phyloP scores from a whole-genome alignment of 2,797 vertebrate genomes.

The Holocentrus rufus region DNA sequence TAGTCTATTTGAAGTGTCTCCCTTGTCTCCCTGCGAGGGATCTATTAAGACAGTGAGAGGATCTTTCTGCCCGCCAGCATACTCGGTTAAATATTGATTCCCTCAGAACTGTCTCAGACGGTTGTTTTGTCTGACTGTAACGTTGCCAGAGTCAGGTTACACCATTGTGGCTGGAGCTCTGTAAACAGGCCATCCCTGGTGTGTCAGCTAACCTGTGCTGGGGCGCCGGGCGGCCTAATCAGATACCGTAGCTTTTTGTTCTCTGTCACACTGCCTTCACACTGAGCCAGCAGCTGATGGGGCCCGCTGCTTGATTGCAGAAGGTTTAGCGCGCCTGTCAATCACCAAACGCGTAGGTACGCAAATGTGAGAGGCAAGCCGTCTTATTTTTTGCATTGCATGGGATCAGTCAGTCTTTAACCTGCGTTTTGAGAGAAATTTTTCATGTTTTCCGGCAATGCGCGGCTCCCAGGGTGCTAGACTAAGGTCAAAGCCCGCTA shows the following conservation, averaged over 20 bases:
- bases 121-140: constrained; percentile 63
- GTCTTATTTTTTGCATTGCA: constrained; percentile 23
- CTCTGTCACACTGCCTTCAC: constrained; percentile 19
- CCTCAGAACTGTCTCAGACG: constrained; percentile 46
- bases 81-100: constrained; percentile 72
- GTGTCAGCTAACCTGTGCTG: constrained; percentile 56
- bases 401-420: constrained; percentile 30
- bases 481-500: constrained; percentile 8
- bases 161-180: constrained; percentile 39
- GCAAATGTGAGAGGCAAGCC: constrained; percentile 25
- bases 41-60: constrained; percentile 54
- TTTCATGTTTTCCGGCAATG: constrained; percentile 8
- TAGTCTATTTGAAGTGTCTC: constrained; percentile 41
- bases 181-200: constrained; percentile 57
- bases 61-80: constrained; percentile 49
- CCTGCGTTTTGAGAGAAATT: constrained; percentile 7
- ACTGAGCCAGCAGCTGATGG: constrained; percentile 53
- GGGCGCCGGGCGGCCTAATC: constrained; percentile 68
- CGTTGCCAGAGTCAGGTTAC: constrained; percentile 50
- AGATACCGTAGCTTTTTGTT: constrained; percentile 57
- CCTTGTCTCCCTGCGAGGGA: constrained; percentile 39
- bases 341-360: constrained; percentile 48
- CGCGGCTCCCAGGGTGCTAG: neutral
- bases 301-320: constrained; percentile 64
- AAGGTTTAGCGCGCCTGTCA: constrained; percentile 67